Conservation (phyloP, 2,113 vertebrate species). For the Perca schrenkii region DNA sequence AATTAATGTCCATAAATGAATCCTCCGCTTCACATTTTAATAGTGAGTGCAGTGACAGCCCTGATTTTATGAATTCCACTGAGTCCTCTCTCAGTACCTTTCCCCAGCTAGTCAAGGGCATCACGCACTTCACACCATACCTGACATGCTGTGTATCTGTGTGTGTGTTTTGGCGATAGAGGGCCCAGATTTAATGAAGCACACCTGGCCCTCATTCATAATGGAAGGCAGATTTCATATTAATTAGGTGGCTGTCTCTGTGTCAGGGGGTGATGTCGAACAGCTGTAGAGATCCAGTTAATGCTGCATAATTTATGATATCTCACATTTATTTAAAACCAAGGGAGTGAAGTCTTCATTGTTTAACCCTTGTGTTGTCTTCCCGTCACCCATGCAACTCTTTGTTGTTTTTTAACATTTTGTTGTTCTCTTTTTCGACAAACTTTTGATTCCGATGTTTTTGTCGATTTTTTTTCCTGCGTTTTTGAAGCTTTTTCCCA, state of each 20-base stretch:
- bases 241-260: conserved; percentile 78
- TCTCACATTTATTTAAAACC: conserved; percentile 67
- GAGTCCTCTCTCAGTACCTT: conserved; percentile 52
- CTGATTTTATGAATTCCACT: conserved; percentile 46
- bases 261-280: conserved; percentile 81
- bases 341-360: conserved; percentile 62
- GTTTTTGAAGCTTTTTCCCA: too few relatives aligned
- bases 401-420: too few relatives aligned
- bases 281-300: conserved; percentile 78
- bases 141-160: conserved; percentile 31
- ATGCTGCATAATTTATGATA: conserved; percentile 80
- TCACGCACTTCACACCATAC: conserved; percentile 45
- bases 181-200: conserved; percentile 81
- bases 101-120: conserved; percentile 71
- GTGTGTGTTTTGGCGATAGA: conserved; percentile 54
- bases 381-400: too few relatives aligned
- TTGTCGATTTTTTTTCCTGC: too few relatives aligned
- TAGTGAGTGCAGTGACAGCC: conserved; percentile 26
- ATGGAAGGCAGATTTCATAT: conserved; percentile 82
- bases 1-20: conserved; percentile 72
- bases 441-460: too few relatives aligned
- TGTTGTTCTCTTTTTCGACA: too few relatives aligned
- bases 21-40: conserved; percentile 30
- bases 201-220: conserved; percentile 86
- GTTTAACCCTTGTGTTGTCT: conserved; percentile 7